Evolutionary conservation across 1,140 invertebrate species (phyloP), one percentile per base, ranked within the genome.

Genomic region (Brachionus rubens): DNA sequence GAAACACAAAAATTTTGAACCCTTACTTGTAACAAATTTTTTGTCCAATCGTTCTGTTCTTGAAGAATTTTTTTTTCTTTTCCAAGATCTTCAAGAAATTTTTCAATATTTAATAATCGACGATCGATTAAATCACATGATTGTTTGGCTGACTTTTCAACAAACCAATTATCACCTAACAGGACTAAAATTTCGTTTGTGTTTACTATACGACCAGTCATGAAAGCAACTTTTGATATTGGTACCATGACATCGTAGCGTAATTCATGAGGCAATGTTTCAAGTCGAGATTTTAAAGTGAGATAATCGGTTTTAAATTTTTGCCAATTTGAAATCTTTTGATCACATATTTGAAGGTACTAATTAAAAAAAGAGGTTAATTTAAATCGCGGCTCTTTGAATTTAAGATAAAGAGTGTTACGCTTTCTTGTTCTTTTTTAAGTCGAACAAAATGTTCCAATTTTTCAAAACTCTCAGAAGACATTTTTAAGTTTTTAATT

Each of bases 141-240:
- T 79, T 90, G 87, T 77, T 87, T 85, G 5, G 88, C 86, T 46
- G 88, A 89, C 54, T 88, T 86, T 78, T 91, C 90, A 12, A 86
- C 87, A 85, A 91, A 91, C 82, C 89, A 91, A 77, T 89, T 88
- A 78, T 90, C 89, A 28, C 90, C 90, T 9, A 91, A 80, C 3
- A 87, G 84, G 28, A 89, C 88, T 46, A 89, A 80, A 19, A 91
- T 86, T 83, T 91, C 90, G 84, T 91, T 91, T 1, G 90, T 91
- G 77, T 91, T 89, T 19, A 87, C 86, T 30, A 91, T 80, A 79
- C 88, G 86, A 26, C 90, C 90, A 78, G 87, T 88, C 85, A 90
- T 88, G 56, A 90, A 87, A 1, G 89, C 90, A 65, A 86, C 80
- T 36, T 86, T 85, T 10, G 89, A 88, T 79, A 91, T 83, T 7